Conservation (phyloP, 2,888 invertebrate species). For the Ditylenchus weischeri region DNA sequence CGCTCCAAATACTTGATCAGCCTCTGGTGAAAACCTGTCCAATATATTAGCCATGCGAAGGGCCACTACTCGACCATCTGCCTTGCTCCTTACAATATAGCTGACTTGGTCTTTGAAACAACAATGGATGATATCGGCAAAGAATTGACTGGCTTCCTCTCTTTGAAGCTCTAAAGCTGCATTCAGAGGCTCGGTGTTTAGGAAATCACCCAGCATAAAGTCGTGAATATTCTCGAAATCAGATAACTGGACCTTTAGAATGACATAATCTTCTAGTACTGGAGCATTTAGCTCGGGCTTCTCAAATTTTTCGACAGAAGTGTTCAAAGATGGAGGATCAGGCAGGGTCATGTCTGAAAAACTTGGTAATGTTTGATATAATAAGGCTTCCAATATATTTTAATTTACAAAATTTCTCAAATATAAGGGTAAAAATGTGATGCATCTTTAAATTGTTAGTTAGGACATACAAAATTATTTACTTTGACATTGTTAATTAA, state of each 20-base stretch:
- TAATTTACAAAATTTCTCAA: too few species aligned
- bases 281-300: neutral
- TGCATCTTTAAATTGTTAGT: too few species aligned
- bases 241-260: slow-evolving; percentile 16
- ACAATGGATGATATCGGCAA: slow-evolving; percentile 15
- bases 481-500: too few species aligned
- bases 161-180: slow-evolving; percentile 18
- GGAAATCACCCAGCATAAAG: slow-evolving; percentile 29
- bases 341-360: too few species aligned
- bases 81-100: slow-evolving; percentile 24
- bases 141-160: slow-evolving; percentile 31
- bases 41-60: slow-evolving; percentile 28
- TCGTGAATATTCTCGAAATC: slow-evolving; percentile 26
- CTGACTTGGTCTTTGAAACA: slow-evolving; percentile 20
- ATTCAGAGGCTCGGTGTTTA: slow-evolving; percentile 32
- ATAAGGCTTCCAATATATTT: too few species aligned
- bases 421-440: too few species aligned
- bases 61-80: slow-evolving; percentile 22
- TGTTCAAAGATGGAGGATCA: too few species aligned
- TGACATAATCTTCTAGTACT: slow-evolving; percentile 6
- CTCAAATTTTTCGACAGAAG: too few species aligned
- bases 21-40: neutral
- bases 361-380: too few species aligned
- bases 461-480: too few species aligned
- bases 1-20: slow-evolving; percentile 1